Conservation (phyloP, 2,797 vertebrate genomes). For the Hemibagrus guttatus region DNA sequence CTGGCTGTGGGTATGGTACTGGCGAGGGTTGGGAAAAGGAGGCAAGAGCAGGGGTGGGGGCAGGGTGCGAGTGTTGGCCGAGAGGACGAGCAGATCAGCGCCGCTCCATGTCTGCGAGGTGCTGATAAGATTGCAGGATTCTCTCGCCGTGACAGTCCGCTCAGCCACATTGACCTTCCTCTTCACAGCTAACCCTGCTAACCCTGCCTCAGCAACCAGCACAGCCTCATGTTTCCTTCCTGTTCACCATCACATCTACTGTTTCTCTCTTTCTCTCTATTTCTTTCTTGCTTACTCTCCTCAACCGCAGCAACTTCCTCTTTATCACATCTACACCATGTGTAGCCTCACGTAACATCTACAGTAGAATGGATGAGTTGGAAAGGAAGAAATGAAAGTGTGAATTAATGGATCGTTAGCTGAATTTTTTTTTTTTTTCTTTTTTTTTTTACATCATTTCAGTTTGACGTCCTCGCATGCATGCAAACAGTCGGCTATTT, state of each 20-base stretch:
- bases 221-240: conserved; percentile 55
- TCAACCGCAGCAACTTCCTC: conserved; percentile 5
- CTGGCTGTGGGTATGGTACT: conserved; percentile 70
- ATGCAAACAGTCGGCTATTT: neutral
- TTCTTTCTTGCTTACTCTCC: neutral
- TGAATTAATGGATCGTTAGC: neutral
- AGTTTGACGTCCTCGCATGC: neutral
- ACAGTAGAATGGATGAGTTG: neutral
- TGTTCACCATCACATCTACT: conserved; percentile 30
- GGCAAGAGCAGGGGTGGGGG: conserved; percentile 65
- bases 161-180: conserved; percentile 69
- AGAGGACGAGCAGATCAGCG: conserved; percentile 79
- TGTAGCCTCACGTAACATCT: neutral
- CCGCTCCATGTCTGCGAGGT: conserved; percentile 79
- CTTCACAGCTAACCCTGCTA: conserved; percentile 61
- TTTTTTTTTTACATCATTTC: neutral
- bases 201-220: conserved; percentile 59
- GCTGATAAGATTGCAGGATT: conserved; percentile 84
- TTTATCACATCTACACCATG: neutral
- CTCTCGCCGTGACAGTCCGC: conserved; percentile 80
- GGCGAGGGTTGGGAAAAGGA: conserved; percentile 61
- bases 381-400: neutral
- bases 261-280: neutral
- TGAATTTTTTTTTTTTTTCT: neutral
- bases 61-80: conserved; percentile 77